Evolutionary conservation across 2,888 invertebrate species (phyloP), one percentile per base, ranked within the genome.

Genomic region (Laothoe populi): DNA sequence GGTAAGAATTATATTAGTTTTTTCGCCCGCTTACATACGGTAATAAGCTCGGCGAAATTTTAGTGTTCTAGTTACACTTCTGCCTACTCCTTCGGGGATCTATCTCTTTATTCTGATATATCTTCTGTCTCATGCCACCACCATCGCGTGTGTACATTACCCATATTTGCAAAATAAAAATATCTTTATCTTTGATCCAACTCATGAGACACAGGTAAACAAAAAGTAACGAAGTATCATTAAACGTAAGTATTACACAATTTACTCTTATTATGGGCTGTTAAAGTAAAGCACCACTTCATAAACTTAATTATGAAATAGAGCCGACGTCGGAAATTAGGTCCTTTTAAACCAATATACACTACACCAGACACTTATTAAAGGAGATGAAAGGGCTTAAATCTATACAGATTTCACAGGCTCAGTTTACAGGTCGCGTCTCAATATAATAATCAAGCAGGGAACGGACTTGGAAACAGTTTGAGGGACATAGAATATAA

Each of bases 311-410:
- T 53, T 53, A 53, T 35, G 53, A 53, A 53, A 69, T 23, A 57
- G 63, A 35, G 58, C 46, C 40, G 60, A 58, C 62, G 38, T 26
- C 38, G 21, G 61, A 63, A 70, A 71, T 68, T 58, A 40, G 64
- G 61, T 53, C 65, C 62, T 57, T 63, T 35, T 44, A 64, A 48
- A 8, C 31, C 59, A 59, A 67, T 49, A 16, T 68, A 66, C 59
- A 63, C 65, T 53, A 53, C 19, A 53, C 53, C 57, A 60, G 59
- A 61, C 61, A 70, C 64, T 65, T 21, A 57, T 53, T 59, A 44
- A 62, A 57, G 60, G 61, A 63, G 70, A 72, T 71, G 69, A 73
- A 70, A 74, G 70, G 65, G 66, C 58, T 64, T 57, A 63, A 68
- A 68, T 70, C 57, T 66, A 68, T 57, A 19, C 57, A 66, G 68